Evolutionary conservation across 92 coral and sea anemone genomes (phyloP).

Genomic region (Phenganax marumi): DNA sequence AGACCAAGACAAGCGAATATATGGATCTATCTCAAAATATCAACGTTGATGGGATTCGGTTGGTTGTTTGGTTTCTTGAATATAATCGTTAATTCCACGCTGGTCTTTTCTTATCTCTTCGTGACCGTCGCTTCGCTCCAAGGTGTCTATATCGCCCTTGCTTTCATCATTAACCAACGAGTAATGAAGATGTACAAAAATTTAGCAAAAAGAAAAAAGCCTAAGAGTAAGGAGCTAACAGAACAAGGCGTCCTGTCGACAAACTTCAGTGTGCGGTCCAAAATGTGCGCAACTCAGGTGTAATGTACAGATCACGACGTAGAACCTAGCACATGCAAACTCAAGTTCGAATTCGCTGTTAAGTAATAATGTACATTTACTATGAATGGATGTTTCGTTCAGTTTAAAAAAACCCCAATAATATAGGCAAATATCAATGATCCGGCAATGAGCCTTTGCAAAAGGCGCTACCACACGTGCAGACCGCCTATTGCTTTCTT

Average conservation of each 20-base stretch:
- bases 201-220: neutral
- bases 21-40: conserved; percentile 6
- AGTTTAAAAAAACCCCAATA: too few species aligned
- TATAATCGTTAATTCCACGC: neutral
- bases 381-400: too few species aligned
- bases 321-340: too few species aligned
- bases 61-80: conserved; percentile 20
- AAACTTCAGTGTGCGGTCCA: neutral
- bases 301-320: too few species aligned
- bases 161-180: conserved; percentile 1
- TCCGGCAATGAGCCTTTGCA: too few species aligned
- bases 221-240: neutral
- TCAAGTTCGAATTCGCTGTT: too few species aligned
- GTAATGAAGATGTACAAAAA: conserved; percentile 6
- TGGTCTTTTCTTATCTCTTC: conserved; percentile 12
- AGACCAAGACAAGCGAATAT: neutral
- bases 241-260: neutral
- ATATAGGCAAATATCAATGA: too few species aligned
- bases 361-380: too few species aligned
- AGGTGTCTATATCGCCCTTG: conserved; percentile 23
- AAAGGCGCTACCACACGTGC: too few species aligned
- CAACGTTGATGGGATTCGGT: conserved; percentile 28
- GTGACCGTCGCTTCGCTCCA: conserved; percentile 18
- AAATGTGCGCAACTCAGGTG: too few species aligned
- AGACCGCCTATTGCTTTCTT: too few species aligned